A percentile compares a stretch with the other conserved stretches of the same genome.
Conservation (phyloP, 2,888 invertebrate genomes). For the Epinotia brunnichana region DNA sequence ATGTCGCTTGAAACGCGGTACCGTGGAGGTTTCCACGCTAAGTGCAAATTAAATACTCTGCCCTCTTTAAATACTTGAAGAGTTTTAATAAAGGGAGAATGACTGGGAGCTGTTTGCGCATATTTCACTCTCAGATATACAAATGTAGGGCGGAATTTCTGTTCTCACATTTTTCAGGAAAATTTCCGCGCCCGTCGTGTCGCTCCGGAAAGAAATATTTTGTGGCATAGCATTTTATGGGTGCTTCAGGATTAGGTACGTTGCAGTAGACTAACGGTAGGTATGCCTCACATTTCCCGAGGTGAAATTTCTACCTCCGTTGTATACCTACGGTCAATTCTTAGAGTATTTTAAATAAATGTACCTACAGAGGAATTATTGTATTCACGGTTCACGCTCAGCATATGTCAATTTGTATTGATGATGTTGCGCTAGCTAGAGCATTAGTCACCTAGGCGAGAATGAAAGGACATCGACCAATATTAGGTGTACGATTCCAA, state of each 20-base stretch:
- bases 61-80: slow-evolving; percentile 48
- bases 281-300: slow-evolving; percentile 23
- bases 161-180: slow-evolving; percentile 39
- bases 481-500: too few species aligned
- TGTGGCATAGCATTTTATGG: slow-evolving; percentile 34
- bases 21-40: slow-evolving; percentile 50
- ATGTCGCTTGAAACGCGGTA: slow-evolving; percentile 46
- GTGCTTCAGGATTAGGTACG: slow-evolving; percentile 36
- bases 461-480: too few species aligned
- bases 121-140: slow-evolving; percentile 40
- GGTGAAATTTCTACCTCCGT: slow-evolving; percentile 15
- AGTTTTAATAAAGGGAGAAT: slow-evolving; percentile 43
- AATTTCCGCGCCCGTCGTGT: slow-evolving; percentile 29
- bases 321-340: slow-evolving; percentile 10
- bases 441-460: too few species aligned
- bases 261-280: slow-evolving; percentile 26
- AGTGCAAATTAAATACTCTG: slow-evolving; percentile 53
- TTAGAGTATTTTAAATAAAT: not conserved
- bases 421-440: too few species aligned
- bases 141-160: slow-evolving; percentile 37
- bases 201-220: slow-evolving; percentile 33
- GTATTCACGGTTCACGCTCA: too few species aligned
- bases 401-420: too few species aligned
- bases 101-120: slow-evolving; percentile 42
- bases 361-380: too few species aligned